phyloP scores from a whole-genome alignment of 2,113 vertebrate species.

The Sinocyclocheilus maitianheensis region DNA sequence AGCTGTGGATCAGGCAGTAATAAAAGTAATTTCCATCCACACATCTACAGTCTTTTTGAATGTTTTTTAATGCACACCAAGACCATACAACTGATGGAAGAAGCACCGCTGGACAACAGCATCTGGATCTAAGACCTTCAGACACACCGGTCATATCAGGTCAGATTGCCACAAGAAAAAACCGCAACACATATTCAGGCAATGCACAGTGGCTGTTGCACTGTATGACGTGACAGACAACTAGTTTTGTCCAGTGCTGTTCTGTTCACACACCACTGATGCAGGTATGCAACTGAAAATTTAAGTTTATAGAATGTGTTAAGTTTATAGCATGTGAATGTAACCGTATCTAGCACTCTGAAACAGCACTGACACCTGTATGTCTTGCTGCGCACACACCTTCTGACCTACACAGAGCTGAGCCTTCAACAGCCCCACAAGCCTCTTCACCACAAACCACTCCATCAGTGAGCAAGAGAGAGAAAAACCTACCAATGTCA shows the following conservation, averaged over 20 bases:
- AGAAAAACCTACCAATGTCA: conserved; percentile 78
- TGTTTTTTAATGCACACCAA: neutral
- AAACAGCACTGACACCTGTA: neutral
- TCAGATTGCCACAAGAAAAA: neutral
- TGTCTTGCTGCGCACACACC: conserved; percentile 21
- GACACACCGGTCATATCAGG: neutral
- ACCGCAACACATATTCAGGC: too few species aligned
- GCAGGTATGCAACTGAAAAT: neutral
- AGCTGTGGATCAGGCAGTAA: neutral
- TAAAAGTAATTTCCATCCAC: neutral
- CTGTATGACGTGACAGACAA: neutral
- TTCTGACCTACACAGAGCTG: conserved; percentile 77
- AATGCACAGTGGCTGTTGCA: too few species aligned
- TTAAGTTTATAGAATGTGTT: neutral
- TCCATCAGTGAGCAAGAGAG: conserved; percentile 71
- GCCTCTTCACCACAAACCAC: conserved; percentile 73
- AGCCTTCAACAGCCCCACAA: conserved; percentile 69
- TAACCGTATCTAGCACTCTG: neutral
- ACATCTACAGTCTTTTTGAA: neutral
- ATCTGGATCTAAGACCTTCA: neutral
- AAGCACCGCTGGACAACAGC: too few species aligned
- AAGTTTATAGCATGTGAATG: neutral
- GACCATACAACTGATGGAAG: neutral
- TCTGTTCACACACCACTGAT: neutral
- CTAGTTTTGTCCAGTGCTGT: neutral